Evolutionary conservation across 2,888 invertebrate species (phyloP).

Genomic region (Heliothis peltigera): DNA sequence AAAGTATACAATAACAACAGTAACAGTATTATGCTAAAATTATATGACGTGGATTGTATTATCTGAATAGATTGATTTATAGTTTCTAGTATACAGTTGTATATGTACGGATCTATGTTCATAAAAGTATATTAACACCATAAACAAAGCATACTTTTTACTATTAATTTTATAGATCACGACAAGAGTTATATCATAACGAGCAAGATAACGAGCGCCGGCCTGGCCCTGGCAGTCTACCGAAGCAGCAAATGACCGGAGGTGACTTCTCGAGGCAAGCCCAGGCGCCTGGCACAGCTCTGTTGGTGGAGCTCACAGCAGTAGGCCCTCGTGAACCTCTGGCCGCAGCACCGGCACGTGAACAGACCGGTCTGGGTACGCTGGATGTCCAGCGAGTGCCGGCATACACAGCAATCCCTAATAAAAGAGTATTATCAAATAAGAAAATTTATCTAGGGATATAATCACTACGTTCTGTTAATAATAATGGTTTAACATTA

Average conservation of each 20-base stretch:
- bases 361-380: slow-evolving; percentile 64
- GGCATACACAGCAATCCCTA: slow-evolving; percentile 82
- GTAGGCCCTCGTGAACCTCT: slow-evolving; percentile 80
- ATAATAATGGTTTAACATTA: neutral
- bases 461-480: no score
- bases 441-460: neutral
- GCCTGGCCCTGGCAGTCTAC: slow-evolving; percentile 56
- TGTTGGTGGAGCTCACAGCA: slow-evolving; percentile 83
- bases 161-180: slow-evolving; percentile 26
- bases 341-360: slow-evolving; percentile 78
- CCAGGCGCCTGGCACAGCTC: slow-evolving; percentile 70
- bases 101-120: neutral
- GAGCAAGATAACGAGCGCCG: neutral
- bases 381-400: slow-evolving; percentile 70
- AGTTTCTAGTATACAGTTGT: no score
- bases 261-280: slow-evolving; percentile 63
- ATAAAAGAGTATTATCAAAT: neutral
- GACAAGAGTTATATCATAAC: neutral
- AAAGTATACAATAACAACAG: no score
- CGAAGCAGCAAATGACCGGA: slow-evolving; percentile 71
- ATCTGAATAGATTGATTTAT: no score
- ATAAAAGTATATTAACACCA: slow-evolving; percentile 13
- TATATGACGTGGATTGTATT: no score
- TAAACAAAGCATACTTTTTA: slow-evolving; percentile 15
- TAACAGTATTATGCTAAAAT: no score